Evolutionary conservation across 2,113 vertebrate species (phyloP).

Genomic region (Silurus meridionalis): DNA sequence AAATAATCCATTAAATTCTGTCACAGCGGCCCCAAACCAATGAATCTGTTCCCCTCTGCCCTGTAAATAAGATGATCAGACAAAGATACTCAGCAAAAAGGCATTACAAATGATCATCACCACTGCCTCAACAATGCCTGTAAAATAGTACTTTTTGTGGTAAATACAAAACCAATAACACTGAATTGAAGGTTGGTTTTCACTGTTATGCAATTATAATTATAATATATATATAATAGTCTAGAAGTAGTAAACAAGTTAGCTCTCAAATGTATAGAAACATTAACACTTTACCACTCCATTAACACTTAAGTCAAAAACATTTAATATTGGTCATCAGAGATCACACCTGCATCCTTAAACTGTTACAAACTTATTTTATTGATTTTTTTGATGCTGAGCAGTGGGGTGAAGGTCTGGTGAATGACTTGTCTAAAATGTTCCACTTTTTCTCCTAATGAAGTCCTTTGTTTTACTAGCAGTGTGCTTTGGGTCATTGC

Average conservation of each 20-base stretch:
- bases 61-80: background rate
- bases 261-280: background rate
- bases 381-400: background rate
- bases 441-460: background rate
- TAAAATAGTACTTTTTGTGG: background rate
- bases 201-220: too few relatives aligned
- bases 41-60: background rate
- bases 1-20: background rate
- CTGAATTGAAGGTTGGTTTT: background rate
- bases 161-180: background rate
- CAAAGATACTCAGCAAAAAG: background rate
- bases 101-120: background rate
- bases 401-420: background rate
- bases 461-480: background rate
- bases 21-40: background rate
- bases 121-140: background rate
- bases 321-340: background rate
- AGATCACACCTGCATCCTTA: background rate
- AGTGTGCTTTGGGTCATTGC: background rate
- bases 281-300: background rate
- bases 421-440: background rate
- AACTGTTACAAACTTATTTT: background rate
- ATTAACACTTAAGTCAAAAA: background rate
- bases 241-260: background rate
- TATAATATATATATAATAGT: background rate